Evolutionary conservation across 2,888 invertebrate genomes (phyloP).

Genomic region (Ornithoptera alexandrae): DNA sequence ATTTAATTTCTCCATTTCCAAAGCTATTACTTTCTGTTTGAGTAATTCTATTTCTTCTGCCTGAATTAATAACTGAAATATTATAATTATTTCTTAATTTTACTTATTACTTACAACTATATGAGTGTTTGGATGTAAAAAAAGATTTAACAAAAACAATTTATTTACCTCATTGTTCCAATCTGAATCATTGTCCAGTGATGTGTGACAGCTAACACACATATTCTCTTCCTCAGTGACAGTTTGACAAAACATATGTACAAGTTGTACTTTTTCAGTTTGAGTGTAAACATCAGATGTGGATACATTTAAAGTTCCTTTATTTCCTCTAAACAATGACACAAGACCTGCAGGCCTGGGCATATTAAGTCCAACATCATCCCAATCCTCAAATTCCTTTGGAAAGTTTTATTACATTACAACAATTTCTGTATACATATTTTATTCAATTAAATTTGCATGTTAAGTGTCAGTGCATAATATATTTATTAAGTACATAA

Average conservation of each 20-base stretch:
- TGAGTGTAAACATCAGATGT: slow-evolving; percentile 71
- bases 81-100: too few species aligned
- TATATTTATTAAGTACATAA: too few species aligned
- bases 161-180: slow-evolving; percentile 70
- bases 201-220: slow-evolving; percentile 69
- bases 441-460: too few species aligned
- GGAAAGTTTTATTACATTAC: slow-evolving; percentile 30
- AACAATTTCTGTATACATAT: too few species aligned
- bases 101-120: too few species aligned
- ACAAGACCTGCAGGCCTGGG: slow-evolving; percentile 88
- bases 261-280: slow-evolving; percentile 57
- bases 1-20: slow-evolving; percentile 80
- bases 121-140: too few species aligned
- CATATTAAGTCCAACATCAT: slow-evolving; percentile 93
- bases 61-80: slow-evolving; percentile 67
- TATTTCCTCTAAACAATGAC: slow-evolving; percentile 82
- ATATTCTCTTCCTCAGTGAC: slow-evolving; percentile 65
- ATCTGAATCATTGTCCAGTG: slow-evolving; percentile 58
- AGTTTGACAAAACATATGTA: slow-evolving; percentile 68
- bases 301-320: slow-evolving; percentile 53
- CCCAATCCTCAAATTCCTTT: slow-evolving; percentile 94
- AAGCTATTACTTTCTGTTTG: slow-evolving; percentile 73
- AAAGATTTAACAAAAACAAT: background rate
- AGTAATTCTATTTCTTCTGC: slow-evolving; percentile 78
- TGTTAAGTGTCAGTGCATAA: too few species aligned